phyloP scores from a whole-genome alignment of 64 coral and sea anemone genomes.

The Dendronephthya gigantea region DNA sequence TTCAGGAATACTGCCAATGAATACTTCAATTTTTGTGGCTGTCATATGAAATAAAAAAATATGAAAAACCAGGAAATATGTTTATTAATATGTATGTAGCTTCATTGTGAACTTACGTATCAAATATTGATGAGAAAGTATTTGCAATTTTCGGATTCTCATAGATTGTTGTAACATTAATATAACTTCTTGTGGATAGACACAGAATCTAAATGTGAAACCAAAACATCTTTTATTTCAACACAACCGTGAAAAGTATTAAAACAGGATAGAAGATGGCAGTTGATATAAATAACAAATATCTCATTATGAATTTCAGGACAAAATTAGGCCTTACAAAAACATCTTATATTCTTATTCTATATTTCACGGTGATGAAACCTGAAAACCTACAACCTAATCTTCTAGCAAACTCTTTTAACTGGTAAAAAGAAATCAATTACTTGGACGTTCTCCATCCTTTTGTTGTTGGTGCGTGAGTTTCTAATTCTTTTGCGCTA shows the following conservation, averaged over 20 bases:
- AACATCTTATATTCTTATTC: too few species aligned
- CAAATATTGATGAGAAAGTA: conserved; percentile 74
- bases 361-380: too few species aligned
- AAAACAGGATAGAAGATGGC: background rate
- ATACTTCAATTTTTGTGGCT: conserved; percentile 92
- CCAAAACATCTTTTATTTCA: background rate
- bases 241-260: background rate
- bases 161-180: conserved; percentile 66
- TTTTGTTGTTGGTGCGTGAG: conserved; percentile 84
- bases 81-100: too few species aligned
- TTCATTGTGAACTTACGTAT: conserved; percentile 54
- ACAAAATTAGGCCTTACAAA: too few species aligned
- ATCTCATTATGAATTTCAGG: too few species aligned
- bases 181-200: conserved; percentile 92
- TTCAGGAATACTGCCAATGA: conserved; percentile 66
- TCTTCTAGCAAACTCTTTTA: background rate
- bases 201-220: conserved; percentile 50
- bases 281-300: too few species aligned
- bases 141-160: conserved; percentile 78
- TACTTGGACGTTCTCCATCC: conserved; percentile 96
- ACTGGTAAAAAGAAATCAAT: background rate
- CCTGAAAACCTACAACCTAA: too few species aligned
- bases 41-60: conserved; percentile 9
- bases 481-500: conserved; percentile 84
- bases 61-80: too few species aligned